Evolutionary conservation across 2,113 vertebrate species (phyloP).

Genomic region (Zootoca vivipara): DNA sequence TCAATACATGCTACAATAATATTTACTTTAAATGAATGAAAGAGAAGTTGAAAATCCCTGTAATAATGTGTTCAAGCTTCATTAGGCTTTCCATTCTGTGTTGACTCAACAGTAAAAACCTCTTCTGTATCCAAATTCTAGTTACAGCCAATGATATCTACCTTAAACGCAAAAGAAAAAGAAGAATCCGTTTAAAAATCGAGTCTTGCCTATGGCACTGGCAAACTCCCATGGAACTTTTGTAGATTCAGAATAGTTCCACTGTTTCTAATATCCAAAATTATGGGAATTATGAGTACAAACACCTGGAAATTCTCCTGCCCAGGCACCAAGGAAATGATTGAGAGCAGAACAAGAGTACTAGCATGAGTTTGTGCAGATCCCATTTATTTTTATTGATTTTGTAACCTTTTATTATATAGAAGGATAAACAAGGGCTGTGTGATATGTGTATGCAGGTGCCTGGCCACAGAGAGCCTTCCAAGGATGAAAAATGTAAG

Average conservation of each 20-base stretch:
- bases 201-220: not conserved
- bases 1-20: slow-evolving; percentile 49
- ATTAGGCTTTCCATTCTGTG: slow-evolving; percentile 34
- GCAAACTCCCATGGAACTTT: not conserved
- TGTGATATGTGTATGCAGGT: not conserved
- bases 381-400: not conserved
- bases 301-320: not conserved
- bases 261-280: not conserved
- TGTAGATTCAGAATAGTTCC: not conserved
- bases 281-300: too few species aligned
- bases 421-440: not conserved
- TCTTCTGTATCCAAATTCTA: slow-evolving; percentile 18
- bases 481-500: not conserved
- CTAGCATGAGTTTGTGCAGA: too few species aligned
- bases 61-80: slow-evolving; percentile 48
- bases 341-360: not conserved
- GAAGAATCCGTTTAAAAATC: not conserved
- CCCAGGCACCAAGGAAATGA: not conserved
- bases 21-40: slow-evolving; percentile 45
- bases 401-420: not conserved
- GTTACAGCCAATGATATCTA: slow-evolving; percentile 41
- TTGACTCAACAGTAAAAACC: slow-evolving; percentile 36
- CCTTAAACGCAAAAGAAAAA: slow-evolving; percentile 32
- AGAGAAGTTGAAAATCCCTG: slow-evolving; percentile 32
- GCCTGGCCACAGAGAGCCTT: not conserved